Evolutionary conservation across 2,797 vertebrate genomes (phyloP).

Genomic region (Amblyraja radiata): DNA sequence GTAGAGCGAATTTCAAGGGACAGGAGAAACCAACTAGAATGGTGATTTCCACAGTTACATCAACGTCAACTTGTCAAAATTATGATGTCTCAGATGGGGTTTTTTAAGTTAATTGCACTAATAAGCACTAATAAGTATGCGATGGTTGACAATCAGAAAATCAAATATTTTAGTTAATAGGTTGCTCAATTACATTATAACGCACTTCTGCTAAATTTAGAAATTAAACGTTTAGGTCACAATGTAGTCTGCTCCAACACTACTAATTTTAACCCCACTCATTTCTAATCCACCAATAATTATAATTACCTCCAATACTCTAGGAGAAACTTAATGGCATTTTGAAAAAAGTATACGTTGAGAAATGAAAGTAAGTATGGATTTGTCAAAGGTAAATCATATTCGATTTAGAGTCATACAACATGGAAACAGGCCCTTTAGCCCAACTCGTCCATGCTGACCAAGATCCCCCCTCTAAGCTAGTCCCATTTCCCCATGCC

Average conservation of each 20-base stretch:
- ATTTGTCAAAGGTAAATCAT: not conserved
- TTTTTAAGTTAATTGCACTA: too few species aligned
- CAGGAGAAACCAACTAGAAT: too few species aligned
- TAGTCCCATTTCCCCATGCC: too few species aligned
- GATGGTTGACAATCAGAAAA: not conserved
- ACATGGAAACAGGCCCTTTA: too few species aligned
- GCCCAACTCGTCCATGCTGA: too few species aligned
- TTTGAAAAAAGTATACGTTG: not conserved
- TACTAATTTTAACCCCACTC: not conserved
- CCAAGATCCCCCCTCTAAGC: too few species aligned
- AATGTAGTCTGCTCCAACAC: not conserved
- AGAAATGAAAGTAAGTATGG: not conserved
- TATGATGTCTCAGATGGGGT: too few species aligned
- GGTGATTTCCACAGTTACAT: too few species aligned
- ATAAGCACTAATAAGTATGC: not conserved
- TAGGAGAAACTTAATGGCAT: not conserved
- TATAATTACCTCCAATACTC: not conserved
- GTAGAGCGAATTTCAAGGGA: too few species aligned
- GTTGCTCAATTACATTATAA: not conserved
- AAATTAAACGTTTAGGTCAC: not conserved
- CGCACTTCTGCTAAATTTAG: not conserved
- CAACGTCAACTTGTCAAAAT: too few species aligned
- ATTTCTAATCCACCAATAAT: not conserved
- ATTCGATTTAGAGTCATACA: not conserved
- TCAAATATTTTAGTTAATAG: not conserved